These are phyloP conservation scores for Corvus moneduloides DNA, from an alignment of 2,113 vertebrate species.

Conservation along the genomic window DNA sequence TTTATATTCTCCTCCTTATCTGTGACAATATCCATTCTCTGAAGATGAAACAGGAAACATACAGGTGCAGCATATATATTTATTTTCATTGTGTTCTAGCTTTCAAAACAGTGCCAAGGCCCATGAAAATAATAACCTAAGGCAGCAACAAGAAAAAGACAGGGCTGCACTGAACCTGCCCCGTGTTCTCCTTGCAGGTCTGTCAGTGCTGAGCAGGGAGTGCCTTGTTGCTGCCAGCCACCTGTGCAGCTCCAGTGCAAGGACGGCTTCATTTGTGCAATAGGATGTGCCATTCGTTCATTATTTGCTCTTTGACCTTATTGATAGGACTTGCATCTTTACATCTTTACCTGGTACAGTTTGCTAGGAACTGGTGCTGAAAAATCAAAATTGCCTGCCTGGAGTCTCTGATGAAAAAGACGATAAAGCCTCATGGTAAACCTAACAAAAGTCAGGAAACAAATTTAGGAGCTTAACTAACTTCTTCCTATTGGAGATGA, in stretches of 20 bases:
- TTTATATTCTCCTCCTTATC: constrained; percentile 54
- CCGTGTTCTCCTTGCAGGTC: not conserved
- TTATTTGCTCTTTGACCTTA: not conserved
- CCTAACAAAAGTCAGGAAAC: not conserved
- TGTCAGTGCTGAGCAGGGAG: not conserved
- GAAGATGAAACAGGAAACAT: constrained; percentile 49
- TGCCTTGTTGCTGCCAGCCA: not conserved
- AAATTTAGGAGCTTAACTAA: not conserved
- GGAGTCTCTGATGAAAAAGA: not conserved
- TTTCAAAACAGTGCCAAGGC: constrained; percentile 12
- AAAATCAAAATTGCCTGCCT: not conserved
- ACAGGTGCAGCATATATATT: constrained; percentile 26
- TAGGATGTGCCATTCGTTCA: not conserved
- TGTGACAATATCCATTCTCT: constrained; percentile 58
- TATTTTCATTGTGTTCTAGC: constrained; percentile 49
- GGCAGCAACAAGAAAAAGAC: not conserved
- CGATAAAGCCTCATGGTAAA: not conserved
- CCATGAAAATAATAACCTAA: constrained; percentile 22
- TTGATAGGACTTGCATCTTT: not conserved
- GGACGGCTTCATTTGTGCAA: not conserved
- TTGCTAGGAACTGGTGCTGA: not conserved
- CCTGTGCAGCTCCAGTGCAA: not conserved
- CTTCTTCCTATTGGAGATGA: not conserved
- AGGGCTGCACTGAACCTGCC: not conserved
- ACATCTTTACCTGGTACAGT: not conserved